Evolutionary conservation across 2,888 invertebrate genomes (phyloP).

Genomic region (Orthosia gothica): DNA sequence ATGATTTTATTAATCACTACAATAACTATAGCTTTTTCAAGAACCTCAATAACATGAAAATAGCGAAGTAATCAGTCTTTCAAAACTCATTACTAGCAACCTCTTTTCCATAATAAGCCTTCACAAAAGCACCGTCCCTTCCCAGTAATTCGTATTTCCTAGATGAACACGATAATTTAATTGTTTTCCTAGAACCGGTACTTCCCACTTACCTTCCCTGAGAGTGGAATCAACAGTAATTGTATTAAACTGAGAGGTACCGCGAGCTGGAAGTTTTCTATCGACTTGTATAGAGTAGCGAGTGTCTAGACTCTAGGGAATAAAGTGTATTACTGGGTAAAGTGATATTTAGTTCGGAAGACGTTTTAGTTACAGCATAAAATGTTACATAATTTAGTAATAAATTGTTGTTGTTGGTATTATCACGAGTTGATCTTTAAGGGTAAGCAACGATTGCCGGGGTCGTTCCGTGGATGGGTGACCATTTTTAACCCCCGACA

Average conservation of each 20-base stretch:
- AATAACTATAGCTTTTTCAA: too few species aligned
- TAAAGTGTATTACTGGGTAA: slow-evolving; percentile 26
- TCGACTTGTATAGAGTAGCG: slow-evolving; percentile 12
- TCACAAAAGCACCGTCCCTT: neutral
- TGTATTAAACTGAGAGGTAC: slow-evolving; percentile 47
- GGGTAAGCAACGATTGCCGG: too few species aligned
- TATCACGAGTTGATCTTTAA: too few species aligned
- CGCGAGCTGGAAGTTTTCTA: slow-evolving; percentile 24
- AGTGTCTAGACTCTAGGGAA: neutral
- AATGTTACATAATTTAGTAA: neutral
- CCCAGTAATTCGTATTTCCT: slow-evolving; percentile 2
- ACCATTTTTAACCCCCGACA: too few species aligned
- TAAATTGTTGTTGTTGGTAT: too few species aligned
- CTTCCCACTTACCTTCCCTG: slow-evolving; percentile 6
- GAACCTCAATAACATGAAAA: neutral
- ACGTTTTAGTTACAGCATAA: neutral
- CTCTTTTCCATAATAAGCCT: neutral
- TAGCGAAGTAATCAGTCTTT: neutral
- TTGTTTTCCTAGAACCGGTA: slow-evolving; percentile 5
- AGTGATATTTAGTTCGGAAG: slow-evolving; percentile 9
- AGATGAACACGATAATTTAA: slow-evolving; percentile 21
- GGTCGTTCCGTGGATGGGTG: too few species aligned
- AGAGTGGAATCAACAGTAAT: slow-evolving; percentile 34
- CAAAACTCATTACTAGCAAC: neutral
- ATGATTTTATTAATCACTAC: too few species aligned